Conservation (phyloP, 2,113 vertebrate genomes). For the Montifringilla adamsi region DNA sequence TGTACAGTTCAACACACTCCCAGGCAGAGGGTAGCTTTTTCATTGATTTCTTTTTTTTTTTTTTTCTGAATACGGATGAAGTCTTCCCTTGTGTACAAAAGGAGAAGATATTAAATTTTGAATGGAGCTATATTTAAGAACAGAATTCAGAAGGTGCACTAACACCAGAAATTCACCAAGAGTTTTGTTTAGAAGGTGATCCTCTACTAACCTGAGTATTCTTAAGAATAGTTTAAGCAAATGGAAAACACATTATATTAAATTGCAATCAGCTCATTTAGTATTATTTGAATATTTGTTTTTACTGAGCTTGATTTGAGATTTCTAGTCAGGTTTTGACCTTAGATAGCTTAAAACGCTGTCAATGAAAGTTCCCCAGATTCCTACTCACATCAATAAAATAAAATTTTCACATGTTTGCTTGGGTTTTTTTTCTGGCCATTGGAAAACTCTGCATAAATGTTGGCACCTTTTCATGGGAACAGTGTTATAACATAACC, state of each 20-base stretch:
- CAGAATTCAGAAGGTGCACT: neutral
- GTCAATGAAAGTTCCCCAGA: neutral
- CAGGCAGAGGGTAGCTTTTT: neutral
- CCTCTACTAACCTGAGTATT: neutral
- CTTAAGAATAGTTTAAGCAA: neutral
- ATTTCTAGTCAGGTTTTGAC: neutral
- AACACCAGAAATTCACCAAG: neutral
- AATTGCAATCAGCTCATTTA: neutral
- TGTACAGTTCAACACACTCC: neutral
- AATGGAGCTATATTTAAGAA: neutral
- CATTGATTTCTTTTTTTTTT: neutral
- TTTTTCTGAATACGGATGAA: neutral
- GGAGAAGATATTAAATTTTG: neutral
- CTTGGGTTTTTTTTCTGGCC: rapidly evolving
- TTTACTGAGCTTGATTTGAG: neutral
- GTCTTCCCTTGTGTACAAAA: neutral
- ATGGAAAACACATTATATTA: neutral
- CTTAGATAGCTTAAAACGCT: neutral
- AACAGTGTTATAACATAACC: neutral
- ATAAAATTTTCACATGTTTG: neutral
- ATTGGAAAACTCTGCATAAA: neutral
- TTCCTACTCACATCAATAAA: neutral
- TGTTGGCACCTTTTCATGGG: neutral
- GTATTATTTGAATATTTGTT: neutral
- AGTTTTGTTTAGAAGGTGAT: neutral